Conservation (phyloP, 2,113 vertebrate species). For the Petrocephalus microphthalmus region DNA sequence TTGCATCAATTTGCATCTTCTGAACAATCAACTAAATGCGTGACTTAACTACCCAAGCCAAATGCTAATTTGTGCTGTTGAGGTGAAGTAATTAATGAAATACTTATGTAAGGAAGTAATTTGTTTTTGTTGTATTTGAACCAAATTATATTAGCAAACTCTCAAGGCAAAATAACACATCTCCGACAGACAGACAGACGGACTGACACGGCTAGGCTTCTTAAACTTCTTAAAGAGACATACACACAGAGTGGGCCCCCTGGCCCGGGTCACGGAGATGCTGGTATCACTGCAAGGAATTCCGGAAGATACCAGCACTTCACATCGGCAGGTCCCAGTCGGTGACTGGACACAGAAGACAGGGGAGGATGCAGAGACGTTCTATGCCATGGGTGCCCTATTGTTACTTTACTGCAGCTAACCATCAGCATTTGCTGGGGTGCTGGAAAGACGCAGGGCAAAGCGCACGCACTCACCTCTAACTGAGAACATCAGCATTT, state of each 20-base stretch:
- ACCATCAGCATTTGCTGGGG: background rate
- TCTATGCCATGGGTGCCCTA: background rate
- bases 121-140: background rate
- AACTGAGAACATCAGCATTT: background rate
- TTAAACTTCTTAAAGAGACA: background rate
- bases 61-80: background rate
- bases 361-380: background rate
- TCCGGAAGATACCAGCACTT: background rate
- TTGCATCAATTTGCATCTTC: background rate
- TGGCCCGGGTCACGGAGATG: background rate
- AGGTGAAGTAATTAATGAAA: background rate
- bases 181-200: background rate
- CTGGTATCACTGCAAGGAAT: background rate
- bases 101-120: background rate
- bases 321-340: constrained; percentile 34
- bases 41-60: background rate
- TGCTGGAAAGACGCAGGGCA: background rate
- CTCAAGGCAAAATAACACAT: background rate
- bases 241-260: background rate
- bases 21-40: background rate
- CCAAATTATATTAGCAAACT: background rate
- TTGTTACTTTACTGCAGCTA: background rate
- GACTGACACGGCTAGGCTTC: background rate
- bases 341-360: constrained; percentile 10
- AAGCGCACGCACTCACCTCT: background rate